Percentiles rank a stretch among this genome's conserved stretches.
Evolutionary conservation across 2,888 invertebrate species (phyloP).

Genomic region (Eudemis profundana): DNA sequence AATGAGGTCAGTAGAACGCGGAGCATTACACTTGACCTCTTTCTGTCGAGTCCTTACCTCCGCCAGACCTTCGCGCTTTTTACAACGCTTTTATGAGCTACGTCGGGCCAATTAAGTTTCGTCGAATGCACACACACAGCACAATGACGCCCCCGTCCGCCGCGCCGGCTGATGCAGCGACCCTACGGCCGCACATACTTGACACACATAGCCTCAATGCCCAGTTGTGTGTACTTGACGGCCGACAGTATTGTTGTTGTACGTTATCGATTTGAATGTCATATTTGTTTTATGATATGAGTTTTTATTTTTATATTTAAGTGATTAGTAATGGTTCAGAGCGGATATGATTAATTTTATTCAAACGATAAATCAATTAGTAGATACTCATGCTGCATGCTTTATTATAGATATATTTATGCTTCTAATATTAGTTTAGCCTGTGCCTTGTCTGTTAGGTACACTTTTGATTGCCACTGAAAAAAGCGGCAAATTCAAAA

Average conservation of each 20-base stretch:
- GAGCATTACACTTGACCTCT: conserved; percentile 85
- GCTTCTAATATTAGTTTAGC: no score
- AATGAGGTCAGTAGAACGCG: conserved; percentile 85
- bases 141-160: conserved; percentile 60
- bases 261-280: conserved; percentile 41
- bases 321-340: not conserved
- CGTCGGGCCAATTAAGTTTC: conserved; percentile 82
- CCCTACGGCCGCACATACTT: conserved; percentile 68
- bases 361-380: not conserved
- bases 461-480: no score
- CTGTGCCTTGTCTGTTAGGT: no score
- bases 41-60: conserved; percentile 83
- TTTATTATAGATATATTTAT: no score
- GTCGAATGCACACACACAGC: conserved; percentile 69
- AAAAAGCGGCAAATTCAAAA: no score
- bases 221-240: conserved; percentile 51
- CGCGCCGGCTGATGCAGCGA: conserved; percentile 64
- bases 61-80: conserved; percentile 84
- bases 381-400: no score
- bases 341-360: conserved; percentile 7
- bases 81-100: conserved; percentile 83
- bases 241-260: conserved; percentile 48
- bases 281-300: conserved; percentile 18
- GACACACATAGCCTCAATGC: conserved; percentile 80
- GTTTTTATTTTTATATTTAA: conserved; percentile 23